Conservation (phyloP, 2,797 vertebrate species). For the Pseudochirops cupreus region DNA sequence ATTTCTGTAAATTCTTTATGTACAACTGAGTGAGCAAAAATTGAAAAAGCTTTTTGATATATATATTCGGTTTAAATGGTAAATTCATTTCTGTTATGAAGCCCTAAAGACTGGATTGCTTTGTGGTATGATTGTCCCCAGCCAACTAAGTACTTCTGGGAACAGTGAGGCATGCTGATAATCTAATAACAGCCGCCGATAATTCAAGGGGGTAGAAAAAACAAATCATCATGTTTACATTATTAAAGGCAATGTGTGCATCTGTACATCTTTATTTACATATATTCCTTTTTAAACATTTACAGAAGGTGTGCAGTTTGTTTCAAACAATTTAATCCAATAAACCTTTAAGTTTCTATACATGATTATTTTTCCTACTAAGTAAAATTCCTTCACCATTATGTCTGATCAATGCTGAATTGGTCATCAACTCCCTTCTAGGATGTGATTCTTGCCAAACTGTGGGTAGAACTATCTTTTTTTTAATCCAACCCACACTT, state of each 20-base stretch:
- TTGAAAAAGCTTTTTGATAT: no score
- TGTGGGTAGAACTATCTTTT: slow-evolving; percentile 71
- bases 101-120: background rate
- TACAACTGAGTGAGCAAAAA: background rate
- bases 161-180: background rate
- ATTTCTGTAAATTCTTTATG: background rate
- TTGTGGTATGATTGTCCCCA: background rate
- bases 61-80: background rate
- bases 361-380: slow-evolving; percentile 10
- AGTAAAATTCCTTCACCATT: slow-evolving; percentile 34
- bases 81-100: background rate
- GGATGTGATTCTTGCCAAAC: slow-evolving; percentile 63
- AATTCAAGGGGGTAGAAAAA: background rate
- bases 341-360: background rate
- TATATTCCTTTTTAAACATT: background rate
- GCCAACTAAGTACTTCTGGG: background rate
- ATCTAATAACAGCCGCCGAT: background rate
- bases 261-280: background rate
- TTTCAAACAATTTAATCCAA: background rate
- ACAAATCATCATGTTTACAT: background rate
- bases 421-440: slow-evolving; percentile 50
- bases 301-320: background rate
- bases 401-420: slow-evolving; percentile 53
- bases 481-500: slow-evolving; percentile 58
- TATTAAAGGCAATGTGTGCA: background rate